Percentiles rank a stretch among this genome's conserved stretches.
phyloP scores from a whole-genome alignment of 37 sponge, comb jelly and placozoan species.

The Beroe forskalii region DNA sequence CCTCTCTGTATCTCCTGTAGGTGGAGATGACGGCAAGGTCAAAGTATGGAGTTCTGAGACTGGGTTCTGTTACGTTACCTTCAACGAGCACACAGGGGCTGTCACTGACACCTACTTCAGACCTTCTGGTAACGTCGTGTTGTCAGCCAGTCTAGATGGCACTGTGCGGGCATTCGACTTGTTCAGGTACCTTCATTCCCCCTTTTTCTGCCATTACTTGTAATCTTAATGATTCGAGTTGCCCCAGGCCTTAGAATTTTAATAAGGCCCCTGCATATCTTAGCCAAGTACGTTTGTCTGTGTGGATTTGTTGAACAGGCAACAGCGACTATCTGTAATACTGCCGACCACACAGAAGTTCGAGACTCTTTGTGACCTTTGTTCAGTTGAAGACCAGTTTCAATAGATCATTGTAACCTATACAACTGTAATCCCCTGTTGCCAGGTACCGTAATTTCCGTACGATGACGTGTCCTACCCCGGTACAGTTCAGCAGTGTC shows the following conservation, averaged over 20 bases:
- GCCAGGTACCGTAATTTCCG: constrained; percentile 94
- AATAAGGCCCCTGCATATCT: too few species aligned
- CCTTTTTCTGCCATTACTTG: too few species aligned
- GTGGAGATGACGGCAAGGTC: constrained; percentile 97
- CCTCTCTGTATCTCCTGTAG: background rate
- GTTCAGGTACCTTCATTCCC: constrained; percentile 80
- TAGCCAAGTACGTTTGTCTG: too few species aligned
- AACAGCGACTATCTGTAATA: too few species aligned
- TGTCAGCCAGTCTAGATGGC: constrained; percentile 91
- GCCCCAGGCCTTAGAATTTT: too few species aligned
- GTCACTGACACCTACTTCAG: constrained; percentile 80
- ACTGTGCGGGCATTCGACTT: constrained; percentile 94
- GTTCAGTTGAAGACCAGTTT: too few species aligned
- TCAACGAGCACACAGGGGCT: constrained; percentile 85
- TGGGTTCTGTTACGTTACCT: constrained; percentile 95
- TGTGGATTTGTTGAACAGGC: too few species aligned
- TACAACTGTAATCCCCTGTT: too few species aligned
- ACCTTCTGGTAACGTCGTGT: constrained; percentile 76
- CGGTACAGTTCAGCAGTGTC: constrained; percentile 91
- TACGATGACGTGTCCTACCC: constrained; percentile 89
- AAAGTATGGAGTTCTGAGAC: constrained; percentile 90
- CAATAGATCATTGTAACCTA: too few species aligned
- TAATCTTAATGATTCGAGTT: too few species aligned
- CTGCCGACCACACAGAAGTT: too few species aligned
- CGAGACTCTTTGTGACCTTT: too few species aligned